Percentiles rank a stretch among this genome's conserved stretches.
These are phyloP conservation scores for Deroptyus accipitrinus DNA, from an alignment of 2,113 vertebrate genomes.

Conservation along the genomic window DNA sequence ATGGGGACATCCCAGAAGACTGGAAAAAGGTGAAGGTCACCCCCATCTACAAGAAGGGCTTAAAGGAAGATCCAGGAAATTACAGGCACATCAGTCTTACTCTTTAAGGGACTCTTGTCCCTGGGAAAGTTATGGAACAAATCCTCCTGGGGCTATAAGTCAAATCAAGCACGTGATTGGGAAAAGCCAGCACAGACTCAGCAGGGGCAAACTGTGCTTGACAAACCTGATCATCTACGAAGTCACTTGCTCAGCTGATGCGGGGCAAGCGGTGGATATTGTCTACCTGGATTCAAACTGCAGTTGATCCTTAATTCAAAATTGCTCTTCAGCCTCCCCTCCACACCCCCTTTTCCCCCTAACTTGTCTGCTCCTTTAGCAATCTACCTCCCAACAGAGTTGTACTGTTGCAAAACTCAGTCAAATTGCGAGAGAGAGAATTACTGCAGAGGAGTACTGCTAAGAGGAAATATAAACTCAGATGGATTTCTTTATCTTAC, in stretches of 20 bases:
- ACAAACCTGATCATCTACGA: neutral
- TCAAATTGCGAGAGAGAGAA: neutral
- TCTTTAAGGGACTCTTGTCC: neutral
- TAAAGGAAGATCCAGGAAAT: neutral
- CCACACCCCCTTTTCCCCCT: neutral
- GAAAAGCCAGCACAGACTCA: neutral
- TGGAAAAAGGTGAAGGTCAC: neutral
- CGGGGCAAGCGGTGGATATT: neutral
- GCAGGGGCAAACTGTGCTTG: neutral
- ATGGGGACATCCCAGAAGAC: neutral
- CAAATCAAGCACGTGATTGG: neutral
- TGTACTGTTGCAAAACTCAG: neutral
- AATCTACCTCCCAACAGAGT: neutral
- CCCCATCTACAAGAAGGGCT: neutral
- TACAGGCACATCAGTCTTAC: neutral
- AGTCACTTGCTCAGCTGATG: neutral
- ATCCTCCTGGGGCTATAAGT: neutral
- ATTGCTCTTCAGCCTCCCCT: neutral
- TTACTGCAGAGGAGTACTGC: neutral
- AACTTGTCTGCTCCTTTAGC: neutral
- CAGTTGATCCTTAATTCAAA: neutral
- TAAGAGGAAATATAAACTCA: neutral
- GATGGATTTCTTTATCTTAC: neutral
- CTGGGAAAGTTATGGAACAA: neutral
- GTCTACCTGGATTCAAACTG: neutral